Percentiles rank a stretch among this genome's conserved stretches.
Conservation (phyloP, 2,888 invertebrate genomes). For the Brachyptera putata region DNA sequence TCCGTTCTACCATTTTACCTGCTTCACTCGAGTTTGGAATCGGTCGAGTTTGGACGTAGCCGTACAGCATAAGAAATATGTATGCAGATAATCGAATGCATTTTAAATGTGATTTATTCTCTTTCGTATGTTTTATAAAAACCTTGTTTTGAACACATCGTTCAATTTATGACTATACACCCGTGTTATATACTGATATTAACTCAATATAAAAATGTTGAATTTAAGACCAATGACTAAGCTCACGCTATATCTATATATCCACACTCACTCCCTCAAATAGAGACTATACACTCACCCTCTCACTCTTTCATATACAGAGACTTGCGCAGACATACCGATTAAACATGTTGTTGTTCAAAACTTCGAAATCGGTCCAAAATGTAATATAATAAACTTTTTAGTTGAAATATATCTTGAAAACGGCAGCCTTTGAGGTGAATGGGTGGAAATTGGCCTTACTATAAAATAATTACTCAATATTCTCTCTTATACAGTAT, state of each 20-base stretch:
- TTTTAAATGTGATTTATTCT: background rate
- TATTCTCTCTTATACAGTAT: background rate
- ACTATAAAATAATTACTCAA: conserved; percentile 12
- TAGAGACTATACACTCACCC: no score
- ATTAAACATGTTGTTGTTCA: no score
- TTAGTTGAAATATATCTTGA: no score
- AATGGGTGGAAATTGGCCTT: no score
- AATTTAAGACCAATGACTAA: conserved; percentile 3
- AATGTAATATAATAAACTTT: background rate
- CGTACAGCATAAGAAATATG: no score
- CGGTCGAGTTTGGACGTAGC: no score
- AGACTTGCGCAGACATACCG: no score
- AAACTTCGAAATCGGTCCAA: no score
- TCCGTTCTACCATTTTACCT: no score
- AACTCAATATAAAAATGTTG: conserved; percentile 11
- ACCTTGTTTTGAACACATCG: background rate
- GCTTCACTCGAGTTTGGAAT: no score
- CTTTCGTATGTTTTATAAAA: background rate
- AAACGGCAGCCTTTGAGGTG: conserved; percentile 7
- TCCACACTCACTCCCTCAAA: no score
- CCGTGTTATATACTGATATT: conserved; percentile 13
- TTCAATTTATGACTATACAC: conserved; percentile 12
- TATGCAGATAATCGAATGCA: background rate
- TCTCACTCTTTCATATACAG: no score
- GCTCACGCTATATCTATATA: conserved; percentile 2